Conservation (phyloP, 2,797 vertebrate genomes). For the Pangasius mekongensis region DNA sequence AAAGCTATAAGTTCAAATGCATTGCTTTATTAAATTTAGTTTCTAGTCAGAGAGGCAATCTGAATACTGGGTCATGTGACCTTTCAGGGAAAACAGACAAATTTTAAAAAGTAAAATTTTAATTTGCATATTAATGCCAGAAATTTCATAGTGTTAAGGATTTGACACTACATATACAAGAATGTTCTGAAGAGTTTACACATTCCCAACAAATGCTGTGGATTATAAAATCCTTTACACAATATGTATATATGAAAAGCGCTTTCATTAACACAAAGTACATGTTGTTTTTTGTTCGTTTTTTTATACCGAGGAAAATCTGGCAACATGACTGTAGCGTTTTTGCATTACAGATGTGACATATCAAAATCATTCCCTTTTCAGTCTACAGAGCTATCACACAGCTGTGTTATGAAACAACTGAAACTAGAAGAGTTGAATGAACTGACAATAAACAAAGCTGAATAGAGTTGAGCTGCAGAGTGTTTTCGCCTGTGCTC, state of each 20-base stretch:
- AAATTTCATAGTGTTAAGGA: neutral
- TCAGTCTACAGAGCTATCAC: neutral
- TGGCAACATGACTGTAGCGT: neutral
- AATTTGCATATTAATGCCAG: neutral
- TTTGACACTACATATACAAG: neutral
- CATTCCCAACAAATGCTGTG: neutral
- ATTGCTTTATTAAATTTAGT: neutral
- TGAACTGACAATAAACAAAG: neutral
- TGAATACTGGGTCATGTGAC: neutral
- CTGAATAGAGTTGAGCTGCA: neutral
- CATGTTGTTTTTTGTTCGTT: neutral
- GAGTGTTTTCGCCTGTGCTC: neutral
- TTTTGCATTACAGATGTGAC: neutral
- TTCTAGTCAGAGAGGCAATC: neutral
- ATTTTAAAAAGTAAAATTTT: neutral
- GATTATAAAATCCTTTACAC: neutral
- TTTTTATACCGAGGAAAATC: neutral
- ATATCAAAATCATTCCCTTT: neutral
- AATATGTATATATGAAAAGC: neutral
- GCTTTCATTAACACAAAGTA: neutral
- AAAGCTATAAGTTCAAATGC: neutral
- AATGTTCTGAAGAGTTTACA: neutral
- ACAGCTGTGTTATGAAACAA: constrained; percentile 6
- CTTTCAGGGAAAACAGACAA: neutral
- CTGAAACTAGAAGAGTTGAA: neutral